phyloP scores from a whole-genome alignment of 2,797 vertebrate species.

The Pangasius larnaudii region DNA sequence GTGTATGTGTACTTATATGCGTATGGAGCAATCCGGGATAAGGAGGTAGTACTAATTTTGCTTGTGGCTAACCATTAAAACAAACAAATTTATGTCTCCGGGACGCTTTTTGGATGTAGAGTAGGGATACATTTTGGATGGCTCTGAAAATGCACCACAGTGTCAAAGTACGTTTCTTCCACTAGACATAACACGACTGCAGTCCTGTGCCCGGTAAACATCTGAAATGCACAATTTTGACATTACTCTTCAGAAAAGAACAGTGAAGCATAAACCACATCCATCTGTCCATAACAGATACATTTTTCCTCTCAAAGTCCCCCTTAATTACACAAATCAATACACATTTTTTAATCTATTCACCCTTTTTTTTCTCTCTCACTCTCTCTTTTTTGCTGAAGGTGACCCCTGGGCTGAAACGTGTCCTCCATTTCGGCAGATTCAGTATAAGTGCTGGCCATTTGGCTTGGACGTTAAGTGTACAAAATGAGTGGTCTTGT shows the following conservation, averaged over 20 bases:
- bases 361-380: constrained; percentile 26
- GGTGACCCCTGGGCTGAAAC: constrained; percentile 95
- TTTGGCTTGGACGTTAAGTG: constrained; percentile 99
- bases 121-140: constrained; percentile 10
- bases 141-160: constrained; percentile 10
- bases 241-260: constrained; percentile 36
- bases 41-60: constrained; percentile 61
- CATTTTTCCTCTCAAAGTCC: constrained; percentile 81
- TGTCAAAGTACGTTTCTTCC: constrained; percentile 20
- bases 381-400: constrained; percentile 66
- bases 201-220: constrained; percentile 15
- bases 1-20: constrained; percentile 44
- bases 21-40: constrained; percentile 27
- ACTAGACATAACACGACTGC: constrained; percentile 8
- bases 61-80: constrained; percentile 56
- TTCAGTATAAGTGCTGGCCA: constrained; percentile 92
- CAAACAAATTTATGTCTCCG: constrained; percentile 58
- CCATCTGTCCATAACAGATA: constrained; percentile 73
- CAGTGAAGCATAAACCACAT: constrained; percentile 55
- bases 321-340: constrained; percentile 78
- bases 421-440: constrained; percentile 94
- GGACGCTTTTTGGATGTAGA: constrained; percentile 34
- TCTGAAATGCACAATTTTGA: constrained; percentile 28
- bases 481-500: constrained; percentile 97
- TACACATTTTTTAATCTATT: constrained; percentile 66